Evolutionary conservation across 2,797 vertebrate genomes (phyloP), one percentile per base, ranked within the genome.

Genomic region (Oceanodroma leucorhoa): DNA sequence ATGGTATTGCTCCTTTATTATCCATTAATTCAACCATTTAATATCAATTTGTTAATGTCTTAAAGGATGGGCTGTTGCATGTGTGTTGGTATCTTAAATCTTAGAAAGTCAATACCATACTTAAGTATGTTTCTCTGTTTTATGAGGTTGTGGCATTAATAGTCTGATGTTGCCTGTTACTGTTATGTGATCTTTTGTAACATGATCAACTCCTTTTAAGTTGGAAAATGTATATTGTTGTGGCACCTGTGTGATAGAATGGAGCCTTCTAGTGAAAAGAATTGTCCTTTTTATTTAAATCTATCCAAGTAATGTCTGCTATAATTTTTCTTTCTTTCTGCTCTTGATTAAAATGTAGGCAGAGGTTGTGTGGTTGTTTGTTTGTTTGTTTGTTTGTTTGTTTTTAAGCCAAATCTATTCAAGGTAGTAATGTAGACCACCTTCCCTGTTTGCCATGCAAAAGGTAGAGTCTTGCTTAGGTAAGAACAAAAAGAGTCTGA

Each of bases 131-230:
- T 17, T 15, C 51, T 73, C n/a, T 1, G 1, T 72, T 87, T 36
- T 79, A 5, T 62, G 71, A 66, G 48, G 17, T 64, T 84, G 43
- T 89, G 70, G 53, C 62, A 55, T 87, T 76, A 71, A 48, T 54
- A 81, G 58, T 69, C 58, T 82, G 58, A 40, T 88, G 50, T 61
- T 93, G 83, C 51, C 58, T 90, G 34, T 77, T 91, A 57, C 34
- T 82, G 62, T 84, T 89, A 92, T 19, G 70, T 91, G 61, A 75
- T 83, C 54, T 89, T 92, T 53, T 86, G 61, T 83, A 83, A 58
- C 40, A 5, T 17, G 26, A 58, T 75, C 36, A 45, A 14, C 9
- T 46, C 36, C 48, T 67, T 86, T 58, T 43, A 53, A 34, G 12
- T 48, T 69, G 62, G 46, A 58, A 65, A 73, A 65, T 26, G 7